Percentiles rank a stretch among this genome's conserved stretches.
These are phyloP conservation scores for Cerceris ruficornis DNA, from an alignment of 2,888 invertebrate species.

Conservation along the genomic window DNA sequence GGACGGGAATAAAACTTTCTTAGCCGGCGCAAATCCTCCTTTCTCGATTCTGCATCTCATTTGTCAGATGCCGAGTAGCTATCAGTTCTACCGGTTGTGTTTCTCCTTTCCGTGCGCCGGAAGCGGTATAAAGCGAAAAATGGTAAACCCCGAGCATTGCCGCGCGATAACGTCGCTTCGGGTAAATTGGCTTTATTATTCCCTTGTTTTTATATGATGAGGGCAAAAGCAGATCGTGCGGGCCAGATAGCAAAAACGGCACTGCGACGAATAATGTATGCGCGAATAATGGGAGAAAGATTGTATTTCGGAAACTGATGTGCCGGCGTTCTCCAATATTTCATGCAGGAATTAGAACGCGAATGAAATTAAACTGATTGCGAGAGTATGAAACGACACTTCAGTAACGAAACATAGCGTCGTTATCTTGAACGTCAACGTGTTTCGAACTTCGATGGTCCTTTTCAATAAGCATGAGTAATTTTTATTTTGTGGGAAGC, in stretches of 20 bases:
- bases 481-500: too few species aligned
- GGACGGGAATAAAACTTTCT: conserved; percentile 2
- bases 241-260: conserved; percentile 29
- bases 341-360: not conserved
- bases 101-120: not conserved
- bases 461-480: too few species aligned
- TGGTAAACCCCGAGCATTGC: not conserved
- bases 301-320: not conserved
- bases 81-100: not conserved
- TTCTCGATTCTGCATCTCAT: conserved; percentile 32
- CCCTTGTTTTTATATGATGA: conserved; percentile 23
- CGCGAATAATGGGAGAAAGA: conserved; percentile 28
- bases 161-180: conserved; percentile 45
- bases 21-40: conserved; percentile 3
- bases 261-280: conserved; percentile 27
- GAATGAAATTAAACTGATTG: too few species aligned
- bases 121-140: not conserved
- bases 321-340: not conserved
- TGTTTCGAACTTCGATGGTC: too few species aligned
- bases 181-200: conserved; percentile 51
- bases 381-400: too few species aligned
- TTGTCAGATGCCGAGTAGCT: not conserved
- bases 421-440: too few species aligned
- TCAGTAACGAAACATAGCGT: too few species aligned
- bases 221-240: conserved; percentile 21